Evolutionary conservation across 2,113 vertebrate species (phyloP), one percentile per base, ranked within the genome.

Genomic region (Myiozetetes cayanensis): DNA sequence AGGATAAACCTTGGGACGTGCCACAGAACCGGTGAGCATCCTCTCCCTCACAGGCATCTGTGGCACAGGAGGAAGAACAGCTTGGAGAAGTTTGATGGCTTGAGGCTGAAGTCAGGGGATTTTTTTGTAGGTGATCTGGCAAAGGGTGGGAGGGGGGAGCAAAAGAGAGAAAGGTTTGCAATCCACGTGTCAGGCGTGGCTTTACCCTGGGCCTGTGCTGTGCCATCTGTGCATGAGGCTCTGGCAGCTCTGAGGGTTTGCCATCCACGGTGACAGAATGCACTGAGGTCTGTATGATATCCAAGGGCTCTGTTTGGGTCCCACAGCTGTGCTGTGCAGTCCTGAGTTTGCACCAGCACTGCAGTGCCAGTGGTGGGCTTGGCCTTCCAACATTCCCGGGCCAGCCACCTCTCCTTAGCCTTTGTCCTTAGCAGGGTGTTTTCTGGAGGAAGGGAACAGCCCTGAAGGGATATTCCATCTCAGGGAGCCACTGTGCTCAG

Each of bases 21-120:
- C 3, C 17, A 9, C 19, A 46, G 71, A 37, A 74, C 44, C 21
- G 6, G 0, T 6, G 37, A 52, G 23, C 5, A 0, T 14, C 68
- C 62, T 18, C 30, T 83, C 21, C 35, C 22, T 73, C 59, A 6
- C 20, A 21, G 41, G 28, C 52, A 41, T n/a, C 61, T 37, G 47
- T 41, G 53, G 44, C 33, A 9, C 5, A 14, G 27, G n/a, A 56
- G 56, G 52, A 80, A 25, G 68, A 50, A 65, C 33, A 28, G 53
- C 16, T 58, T 80, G 58, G 15, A 23, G 58, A 68, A 21, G 14
- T 33, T 46, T 67, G 52, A 41, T 55, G 72, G 70, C 63, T 61
- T 23, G 21, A 72, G 58, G 47, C 22, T 67, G 70, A 56, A 39
- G 49, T n/a, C 16, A 53, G 62, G 49, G 61, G 46, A 27, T 28